These are phyloP conservation scores for Enteromius argenteus DNA, from an alignment of 2,797 vertebrate species.

Conservation along the genomic window DNA sequence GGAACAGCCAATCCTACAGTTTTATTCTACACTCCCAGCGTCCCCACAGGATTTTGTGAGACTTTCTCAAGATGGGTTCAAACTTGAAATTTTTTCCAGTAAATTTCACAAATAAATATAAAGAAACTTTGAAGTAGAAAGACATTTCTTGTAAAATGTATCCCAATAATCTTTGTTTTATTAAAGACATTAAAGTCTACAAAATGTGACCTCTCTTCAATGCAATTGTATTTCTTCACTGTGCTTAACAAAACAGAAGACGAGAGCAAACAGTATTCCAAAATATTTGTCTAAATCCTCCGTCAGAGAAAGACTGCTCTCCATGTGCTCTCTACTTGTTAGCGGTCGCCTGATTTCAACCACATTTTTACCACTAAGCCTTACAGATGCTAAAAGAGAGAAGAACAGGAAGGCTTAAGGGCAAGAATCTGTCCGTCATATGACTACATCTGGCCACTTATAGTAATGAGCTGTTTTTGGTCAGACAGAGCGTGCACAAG, in stretches of 20 bases:
- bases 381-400: slow-evolving; percentile 59
- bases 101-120: background rate
- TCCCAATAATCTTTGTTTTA: background rate
- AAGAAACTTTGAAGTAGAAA: background rate
- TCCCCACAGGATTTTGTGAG: no score
- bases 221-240: background rate
- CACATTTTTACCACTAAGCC: slow-evolving; percentile 37
- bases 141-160: background rate
- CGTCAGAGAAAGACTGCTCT: background rate
- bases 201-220: background rate
- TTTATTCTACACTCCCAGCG: no score
- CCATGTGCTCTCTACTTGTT: slow-evolving; percentile 34
- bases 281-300: slow-evolving; percentile 28
- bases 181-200: background rate
- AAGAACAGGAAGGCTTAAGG: slow-evolving; percentile 73
- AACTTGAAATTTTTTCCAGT: background rate
- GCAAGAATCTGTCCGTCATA: slow-evolving; percentile 71
- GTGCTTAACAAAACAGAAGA: background rate
- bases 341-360: slow-evolving; percentile 63
- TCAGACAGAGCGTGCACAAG: slow-evolving; percentile 72
- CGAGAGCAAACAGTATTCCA: slow-evolving; percentile 1
- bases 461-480: slow-evolving; percentile 80
- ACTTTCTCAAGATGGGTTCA: background rate
- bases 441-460: slow-evolving; percentile 73
- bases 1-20: no score